These are phyloP conservation scores for Aphis gossypii DNA, from an alignment of 1,140 invertebrate species.

Conservation along the genomic window DNA sequence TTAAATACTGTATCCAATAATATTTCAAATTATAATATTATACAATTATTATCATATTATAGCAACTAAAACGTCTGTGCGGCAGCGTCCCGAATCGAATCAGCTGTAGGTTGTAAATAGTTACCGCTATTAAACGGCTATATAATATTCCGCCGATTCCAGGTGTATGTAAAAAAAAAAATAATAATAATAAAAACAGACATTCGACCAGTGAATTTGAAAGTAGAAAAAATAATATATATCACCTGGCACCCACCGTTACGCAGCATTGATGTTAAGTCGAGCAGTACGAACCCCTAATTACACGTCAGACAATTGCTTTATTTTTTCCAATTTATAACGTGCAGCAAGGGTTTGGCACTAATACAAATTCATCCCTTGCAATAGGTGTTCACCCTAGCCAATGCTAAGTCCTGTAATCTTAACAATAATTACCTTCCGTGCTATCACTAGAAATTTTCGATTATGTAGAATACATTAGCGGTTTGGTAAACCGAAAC, in stretches of 20 bases:
- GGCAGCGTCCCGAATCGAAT: slow-evolving; percentile 1
- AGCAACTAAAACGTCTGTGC: not conserved
- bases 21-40: slow-evolving; percentile 11
- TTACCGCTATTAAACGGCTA: slow-evolving; percentile 27
- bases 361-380: slow-evolving; percentile 35
- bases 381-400: slow-evolving; percentile 9
- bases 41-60: not conserved
- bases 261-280: slow-evolving; percentile 57
- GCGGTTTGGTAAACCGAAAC: not conserved
- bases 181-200: slow-evolving; percentile 7
- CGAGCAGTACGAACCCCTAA: slow-evolving; percentile 56
- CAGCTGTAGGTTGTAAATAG: slow-evolving; percentile 2
- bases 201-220: slow-evolving; percentile 31
- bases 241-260: slow-evolving; percentile 57
- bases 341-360: not conserved
- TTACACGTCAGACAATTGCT: slow-evolving; percentile 56
- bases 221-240: slow-evolving; percentile 47
- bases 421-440: slow-evolving; percentile 14
- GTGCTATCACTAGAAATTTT: not conserved
- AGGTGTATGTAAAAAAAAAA: slow-evolving; percentile 28
- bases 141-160: slow-evolving; percentile 12
- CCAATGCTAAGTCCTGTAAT: not conserved
- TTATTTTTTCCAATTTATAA: slow-evolving; percentile 49
- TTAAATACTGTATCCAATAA: not conserved
- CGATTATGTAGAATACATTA: not conserved